These are phyloP conservation scores for Cichladusa arquata DNA, from an alignment of 2,113 vertebrate species.

Conservation along the genomic window DNA sequence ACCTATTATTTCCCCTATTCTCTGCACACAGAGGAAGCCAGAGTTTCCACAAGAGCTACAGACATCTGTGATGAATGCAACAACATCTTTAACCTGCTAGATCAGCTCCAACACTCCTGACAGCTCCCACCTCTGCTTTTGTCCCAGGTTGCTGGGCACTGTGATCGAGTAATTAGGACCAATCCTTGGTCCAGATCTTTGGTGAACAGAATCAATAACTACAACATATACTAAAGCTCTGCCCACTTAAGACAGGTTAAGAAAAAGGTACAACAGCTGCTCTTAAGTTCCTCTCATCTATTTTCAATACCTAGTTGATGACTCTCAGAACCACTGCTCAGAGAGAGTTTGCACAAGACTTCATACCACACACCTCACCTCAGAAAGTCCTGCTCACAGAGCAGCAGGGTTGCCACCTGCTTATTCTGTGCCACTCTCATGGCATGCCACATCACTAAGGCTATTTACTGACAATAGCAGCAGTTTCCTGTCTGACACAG, in stretches of 20 bases:
- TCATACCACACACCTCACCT: rapidly evolving
- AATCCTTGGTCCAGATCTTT: not conserved
- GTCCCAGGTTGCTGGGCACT: not conserved
- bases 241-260: not conserved
- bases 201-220: not conserved
- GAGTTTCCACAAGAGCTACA: not conserved
- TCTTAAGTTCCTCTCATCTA: not conserved
- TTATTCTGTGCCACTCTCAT: not conserved
- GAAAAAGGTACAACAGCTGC: not conserved
- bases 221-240: not conserved
- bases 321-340: not conserved
- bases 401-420: not conserved
- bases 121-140: not conserved
- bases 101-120: not conserved
- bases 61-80: not conserved
- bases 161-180: not conserved
- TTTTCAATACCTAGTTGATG: not conserved
- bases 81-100: not conserved
- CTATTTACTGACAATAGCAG: not conserved
- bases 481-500: not conserved
- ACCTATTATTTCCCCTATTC: not conserved
- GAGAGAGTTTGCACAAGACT: not conserved
- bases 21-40: not conserved
- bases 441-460: not conserved
- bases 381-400: not conserved